Conservation (phyloP, 2,113 vertebrate species). For the Cephalopholis sonnerati region DNA sequence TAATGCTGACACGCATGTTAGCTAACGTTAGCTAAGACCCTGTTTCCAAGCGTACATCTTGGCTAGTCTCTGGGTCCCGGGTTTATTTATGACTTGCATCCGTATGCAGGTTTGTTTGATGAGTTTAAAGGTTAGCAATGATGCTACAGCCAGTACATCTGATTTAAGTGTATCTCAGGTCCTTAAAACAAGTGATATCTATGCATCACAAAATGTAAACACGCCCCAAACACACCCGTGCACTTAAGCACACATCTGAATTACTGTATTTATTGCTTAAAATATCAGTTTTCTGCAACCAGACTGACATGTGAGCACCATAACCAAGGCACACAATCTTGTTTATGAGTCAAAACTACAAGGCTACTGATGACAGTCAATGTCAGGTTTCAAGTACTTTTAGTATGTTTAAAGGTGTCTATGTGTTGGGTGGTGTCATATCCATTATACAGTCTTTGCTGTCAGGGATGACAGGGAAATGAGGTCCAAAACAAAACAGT, state of each 20-base stretch:
- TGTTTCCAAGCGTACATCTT: neutral
- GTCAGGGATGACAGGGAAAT: neutral
- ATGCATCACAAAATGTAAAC: neutral
- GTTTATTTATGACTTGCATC: neutral
- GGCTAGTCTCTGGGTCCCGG: too few relatives aligned
- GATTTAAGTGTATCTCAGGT: neutral
- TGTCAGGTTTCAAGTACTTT: neutral
- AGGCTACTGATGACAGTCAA: neutral
- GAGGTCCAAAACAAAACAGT: neutral
- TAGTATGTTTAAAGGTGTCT: neutral
- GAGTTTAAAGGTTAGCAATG: neutral
- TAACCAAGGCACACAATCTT: neutral
- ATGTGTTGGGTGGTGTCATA: neutral
- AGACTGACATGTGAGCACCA: neutral
- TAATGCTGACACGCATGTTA: neutral
- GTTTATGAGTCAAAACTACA: neutral
- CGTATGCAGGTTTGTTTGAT: neutral
- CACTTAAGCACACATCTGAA: neutral
- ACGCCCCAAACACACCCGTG: neutral
- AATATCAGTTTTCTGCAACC: neutral
- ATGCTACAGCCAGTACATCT: neutral
- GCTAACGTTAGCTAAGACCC: neutral
- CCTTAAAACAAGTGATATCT: neutral
- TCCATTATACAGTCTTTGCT: neutral
- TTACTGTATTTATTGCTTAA: neutral